phyloP scores from a whole-genome alignment of 1,140 invertebrate species.

The Pseudoatta argentina region DNA sequence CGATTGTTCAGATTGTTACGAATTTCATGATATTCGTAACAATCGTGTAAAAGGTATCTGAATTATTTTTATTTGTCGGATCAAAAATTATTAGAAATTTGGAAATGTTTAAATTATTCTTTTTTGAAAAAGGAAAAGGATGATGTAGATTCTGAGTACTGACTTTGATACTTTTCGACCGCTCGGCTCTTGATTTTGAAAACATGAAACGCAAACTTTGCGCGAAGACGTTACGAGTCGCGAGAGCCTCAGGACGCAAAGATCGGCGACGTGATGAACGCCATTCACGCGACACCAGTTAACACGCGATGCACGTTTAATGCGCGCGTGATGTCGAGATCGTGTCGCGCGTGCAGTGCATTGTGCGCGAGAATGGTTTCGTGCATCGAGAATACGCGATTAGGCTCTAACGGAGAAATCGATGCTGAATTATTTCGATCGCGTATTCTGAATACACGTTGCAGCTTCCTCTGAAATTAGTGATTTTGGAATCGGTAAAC shows the following conservation, averaged over 20 bases:
- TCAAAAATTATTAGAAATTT: too few species aligned
- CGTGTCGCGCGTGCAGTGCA: conserved; percentile 61
- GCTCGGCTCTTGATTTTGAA: conserved; percentile 10
- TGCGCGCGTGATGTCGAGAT: conserved; percentile 54
- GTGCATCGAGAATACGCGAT: conserved; percentile 52
- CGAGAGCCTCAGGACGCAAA: background rate
- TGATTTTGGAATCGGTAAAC: background rate
- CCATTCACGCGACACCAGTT: conserved; percentile 53
- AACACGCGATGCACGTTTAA: conserved; percentile 63
- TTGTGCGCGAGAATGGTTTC: conserved; percentile 2
- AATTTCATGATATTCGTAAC: too few species aligned
- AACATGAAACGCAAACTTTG: background rate
- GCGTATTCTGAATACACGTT: conserved; percentile 35
- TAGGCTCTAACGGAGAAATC: conserved; percentile 41
- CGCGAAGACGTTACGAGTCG: background rate
- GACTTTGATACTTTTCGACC: background rate
- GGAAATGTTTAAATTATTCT: background rate
- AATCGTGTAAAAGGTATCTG: too few species aligned
- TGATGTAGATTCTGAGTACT: background rate
- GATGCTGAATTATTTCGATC: conserved; percentile 59
- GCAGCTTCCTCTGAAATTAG: too few species aligned
- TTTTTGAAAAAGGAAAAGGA: background rate
- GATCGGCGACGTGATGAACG: conserved; percentile 20
- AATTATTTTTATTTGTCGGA: too few species aligned
- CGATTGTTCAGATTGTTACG: too few species aligned